Base-by-base conservation (phyloP, 2,888 invertebrate species). In the Drosophila testacea region DNA sequence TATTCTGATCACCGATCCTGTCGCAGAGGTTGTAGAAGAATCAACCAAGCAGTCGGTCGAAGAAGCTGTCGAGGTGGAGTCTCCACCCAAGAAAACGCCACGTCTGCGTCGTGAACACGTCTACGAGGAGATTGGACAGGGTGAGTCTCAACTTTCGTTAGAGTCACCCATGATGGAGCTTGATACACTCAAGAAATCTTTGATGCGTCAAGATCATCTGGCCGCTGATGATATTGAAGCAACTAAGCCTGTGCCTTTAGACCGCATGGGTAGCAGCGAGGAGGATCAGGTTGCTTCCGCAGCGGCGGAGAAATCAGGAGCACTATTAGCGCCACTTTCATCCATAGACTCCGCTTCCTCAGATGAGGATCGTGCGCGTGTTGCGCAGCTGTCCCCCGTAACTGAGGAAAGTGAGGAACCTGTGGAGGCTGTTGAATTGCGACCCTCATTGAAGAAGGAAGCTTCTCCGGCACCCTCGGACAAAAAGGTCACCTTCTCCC, bases 31-130 rank as follows among this genome's bases (percentile, higher is more conserved):
- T 2, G 9, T 6, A 1, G 22, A 7, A 11, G 57, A 27, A 13
- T 2, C 54, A 0, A 39, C 11, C 1, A 75, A 63, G 4, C 30
- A 54, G 42, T 6, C 55, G 11, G 11, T 6, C 11, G 59, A 50
- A 7, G 57, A 54, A 30, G 4, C 59, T 0, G 30, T 9, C 1
- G 81, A 67, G 11, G n/a, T 52, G 2, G 83, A 79, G 6, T 68
- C 75, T 41, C 89, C 90, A 13, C 92, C 91, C 10, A 89, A 84
- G 73, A 93, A 92, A 72, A 72, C 91, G 0, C 92, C 93, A 5
- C 93, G 94, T 65, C 93, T 94, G 83, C 94, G 93, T 73, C 94
- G 94, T 78, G 94, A 95, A 72, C 95, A 95, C 84, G 94, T 94
- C 67, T 95, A 95, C 75, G 95, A 95, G 92, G 95, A 95, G 69